Conservation (phyloP, 2,888 invertebrate species). For the Coronaproctus castanopsis region DNA sequence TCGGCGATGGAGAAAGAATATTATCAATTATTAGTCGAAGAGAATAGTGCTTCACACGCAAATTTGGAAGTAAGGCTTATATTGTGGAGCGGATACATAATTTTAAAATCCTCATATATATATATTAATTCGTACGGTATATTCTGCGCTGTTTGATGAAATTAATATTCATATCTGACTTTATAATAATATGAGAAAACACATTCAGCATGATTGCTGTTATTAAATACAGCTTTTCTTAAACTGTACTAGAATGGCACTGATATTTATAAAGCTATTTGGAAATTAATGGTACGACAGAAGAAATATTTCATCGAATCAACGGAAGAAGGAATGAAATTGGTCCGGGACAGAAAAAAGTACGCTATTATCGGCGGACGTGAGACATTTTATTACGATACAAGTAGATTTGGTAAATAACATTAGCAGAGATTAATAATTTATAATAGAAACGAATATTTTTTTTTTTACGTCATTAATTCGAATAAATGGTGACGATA, state of each 20-base stretch:
- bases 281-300: conserved; percentile 42
- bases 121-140: no score
- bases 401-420: conserved; percentile 44
- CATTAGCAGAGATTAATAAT: not conserved
- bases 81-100: no score
- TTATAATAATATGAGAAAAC: no score
- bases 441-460: no score
- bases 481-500: no score
- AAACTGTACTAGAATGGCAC: conserved; percentile 54
- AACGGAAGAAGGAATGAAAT: conserved; percentile 46
- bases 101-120: no score
- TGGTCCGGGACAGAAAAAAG: conserved; percentile 38
- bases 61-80: conserved; percentile 33
- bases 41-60: conserved; percentile 47
- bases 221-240: no score
- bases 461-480: no score
- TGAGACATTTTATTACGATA: conserved; percentile 54
- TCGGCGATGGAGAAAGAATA: conserved; percentile 40
- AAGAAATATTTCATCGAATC: conserved; percentile 37
- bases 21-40: conserved; percentile 47
- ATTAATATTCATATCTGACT: no score
- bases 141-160: no score
- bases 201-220: no score
- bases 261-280: conserved; percentile 45
- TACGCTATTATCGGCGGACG: conserved; percentile 49